These are phyloP conservation scores for Aphodius granarius DNA, from an alignment of 2,888 invertebrate genomes.

Conservation along the genomic window DNA sequence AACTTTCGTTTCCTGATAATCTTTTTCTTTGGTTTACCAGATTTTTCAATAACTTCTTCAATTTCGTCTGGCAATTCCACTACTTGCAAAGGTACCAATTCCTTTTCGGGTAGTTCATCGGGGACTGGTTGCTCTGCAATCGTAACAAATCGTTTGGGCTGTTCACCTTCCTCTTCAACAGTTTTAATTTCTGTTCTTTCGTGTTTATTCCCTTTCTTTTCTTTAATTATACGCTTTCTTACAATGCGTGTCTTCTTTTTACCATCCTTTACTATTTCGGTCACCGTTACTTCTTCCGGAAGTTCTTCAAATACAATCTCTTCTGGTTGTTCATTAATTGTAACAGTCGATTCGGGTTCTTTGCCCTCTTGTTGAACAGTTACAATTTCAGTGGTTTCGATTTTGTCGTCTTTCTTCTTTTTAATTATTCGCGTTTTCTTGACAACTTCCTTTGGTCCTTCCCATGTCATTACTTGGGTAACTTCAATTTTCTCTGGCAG, in stretches of 20 bases:
- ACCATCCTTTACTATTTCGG: constrained; percentile 32
- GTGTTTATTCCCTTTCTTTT: constrained; percentile 35
- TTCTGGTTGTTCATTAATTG: constrained; percentile 38
- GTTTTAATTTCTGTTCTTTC: constrained; percentile 37
- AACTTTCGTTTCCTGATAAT: constrained; percentile 38
- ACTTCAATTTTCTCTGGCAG: constrained; percentile 43
- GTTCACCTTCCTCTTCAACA: constrained; percentile 31
- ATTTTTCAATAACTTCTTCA: constrained; percentile 51
- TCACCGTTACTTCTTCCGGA: constrained; percentile 32
- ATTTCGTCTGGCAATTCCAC: constrained; percentile 47
- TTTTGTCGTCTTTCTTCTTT: constrained; percentile 50
- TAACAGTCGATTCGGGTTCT: constrained; percentile 49
- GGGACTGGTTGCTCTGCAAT: constrained; percentile 27
- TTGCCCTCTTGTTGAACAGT: constrained; percentile 52
- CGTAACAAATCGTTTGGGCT: constrained; percentile 37
- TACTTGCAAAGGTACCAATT: constrained; percentile 25
- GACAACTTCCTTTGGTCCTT: constrained; percentile 29
- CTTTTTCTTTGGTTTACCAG: constrained; percentile 50
- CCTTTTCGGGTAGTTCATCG: constrained; percentile 3
- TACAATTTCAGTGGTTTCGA: constrained; percentile 54
- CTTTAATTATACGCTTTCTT: constrained; percentile 44
- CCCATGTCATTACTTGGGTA: constrained; percentile 32
- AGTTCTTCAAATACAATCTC: constrained; percentile 33
- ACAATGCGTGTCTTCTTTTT: constrained; percentile 32
- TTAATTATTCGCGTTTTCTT: constrained; percentile 50